Base-by-base conservation (phyloP, 2,888 invertebrate species). In the Tryphoninae sp. region DNA sequence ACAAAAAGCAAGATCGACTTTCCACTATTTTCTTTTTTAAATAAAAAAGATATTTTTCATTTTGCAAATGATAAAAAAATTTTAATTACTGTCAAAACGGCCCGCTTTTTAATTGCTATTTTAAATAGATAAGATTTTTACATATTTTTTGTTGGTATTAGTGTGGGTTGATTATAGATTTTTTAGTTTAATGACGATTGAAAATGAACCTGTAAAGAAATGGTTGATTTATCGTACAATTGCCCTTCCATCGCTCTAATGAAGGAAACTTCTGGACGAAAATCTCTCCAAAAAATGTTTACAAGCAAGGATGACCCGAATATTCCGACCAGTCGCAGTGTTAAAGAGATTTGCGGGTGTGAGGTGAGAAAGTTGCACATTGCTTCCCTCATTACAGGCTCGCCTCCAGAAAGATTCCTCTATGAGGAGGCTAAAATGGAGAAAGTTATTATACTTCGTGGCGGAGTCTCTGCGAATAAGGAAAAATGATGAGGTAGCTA, bases 401-500 rank as follows among this genome's bases (percentile, higher is more conserved):
- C 13, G 45, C 45, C 9, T 45, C 13, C 13, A 45, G 13, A 45
- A 45, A 45, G 33, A 33, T 33, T 33, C 33, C 33, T 33, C 33
- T 33, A 33, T 33, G 33, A 33, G 33, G 6, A 33, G 33, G 45
- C 45, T 9, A 45, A 13, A 45, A 45, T 45, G 9, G 13, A 45
- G 45, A 13, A 13, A 45, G 45, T 13, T 45, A n/a, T n/a, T n/a
- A n/a, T n/a, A 45, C 45, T 45, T 45, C 45, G 13, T 45, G 45
- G 13, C 13, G 45, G 2, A 45, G 45, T 45, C 45, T 45, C 45
- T 45, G 45, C 13, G 45, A 45, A 45, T 45, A 9, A 45, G 45
- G 45, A 59, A 59, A 59, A 26, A 59, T 59, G 26, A 59, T 26
- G 33, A 59, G 59, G 9, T 23, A 26, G 26, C 59, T n/a, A 26